Evolutionary conservation across 2,797 vertebrate species (phyloP).

Genomic region (Mormyrops attenuatus): DNA sequence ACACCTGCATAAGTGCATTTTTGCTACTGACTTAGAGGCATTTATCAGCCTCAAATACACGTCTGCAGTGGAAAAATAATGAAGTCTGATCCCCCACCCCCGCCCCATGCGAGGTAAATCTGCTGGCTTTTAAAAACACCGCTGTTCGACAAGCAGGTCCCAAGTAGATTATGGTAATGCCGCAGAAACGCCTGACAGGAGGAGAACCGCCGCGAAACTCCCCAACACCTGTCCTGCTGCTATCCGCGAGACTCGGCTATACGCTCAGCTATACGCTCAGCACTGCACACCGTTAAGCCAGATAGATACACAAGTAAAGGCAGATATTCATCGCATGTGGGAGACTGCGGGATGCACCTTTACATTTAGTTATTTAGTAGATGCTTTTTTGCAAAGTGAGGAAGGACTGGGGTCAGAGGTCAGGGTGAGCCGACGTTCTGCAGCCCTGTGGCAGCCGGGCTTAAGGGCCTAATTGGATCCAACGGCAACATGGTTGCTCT

Average conservation of each 20-base stretch:
- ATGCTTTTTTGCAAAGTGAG: background rate
- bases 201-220: background rate
- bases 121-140: background rate
- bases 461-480: background rate
- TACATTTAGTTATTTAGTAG: background rate
- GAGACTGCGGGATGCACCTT: background rate
- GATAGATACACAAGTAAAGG: background rate
- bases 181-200: background rate
- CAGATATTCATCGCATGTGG: background rate
- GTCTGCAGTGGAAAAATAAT: background rate
- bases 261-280: background rate
- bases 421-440: background rate
- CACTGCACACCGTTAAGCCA: background rate
- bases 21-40: background rate
- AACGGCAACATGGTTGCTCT: background rate
- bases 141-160: background rate
- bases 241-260: background rate
- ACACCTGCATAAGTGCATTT: background rate
- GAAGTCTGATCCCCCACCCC: background rate
- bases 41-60: background rate
- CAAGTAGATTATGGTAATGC: background rate
- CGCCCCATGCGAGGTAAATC: background rate
- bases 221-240: background rate
- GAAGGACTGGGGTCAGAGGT: background rate
- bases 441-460: background rate